Evolutionary conservation across 37 sponge, comb jelly and placozoan genomes (phyloP).

Genomic region (Chondrosia reniformis): DNA sequence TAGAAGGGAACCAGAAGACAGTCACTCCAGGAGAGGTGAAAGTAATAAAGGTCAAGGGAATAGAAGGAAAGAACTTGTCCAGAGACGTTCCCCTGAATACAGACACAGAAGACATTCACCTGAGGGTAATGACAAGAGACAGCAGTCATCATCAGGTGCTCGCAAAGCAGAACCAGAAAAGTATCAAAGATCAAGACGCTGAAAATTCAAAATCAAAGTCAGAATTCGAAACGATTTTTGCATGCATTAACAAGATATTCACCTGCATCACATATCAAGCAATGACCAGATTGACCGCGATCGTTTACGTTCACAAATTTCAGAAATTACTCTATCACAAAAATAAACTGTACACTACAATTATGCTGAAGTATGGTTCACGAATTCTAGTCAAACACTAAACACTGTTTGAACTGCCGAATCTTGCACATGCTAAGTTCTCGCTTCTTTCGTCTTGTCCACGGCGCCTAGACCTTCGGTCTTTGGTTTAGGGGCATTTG

Average conservation of each 20-base stretch:
- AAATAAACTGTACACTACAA: background rate
- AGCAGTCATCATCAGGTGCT: background rate
- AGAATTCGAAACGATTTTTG: too few species aligned
- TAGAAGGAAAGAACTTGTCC: background rate
- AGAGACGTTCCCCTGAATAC: background rate
- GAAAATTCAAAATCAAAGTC: background rate
- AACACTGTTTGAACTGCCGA: background rate
- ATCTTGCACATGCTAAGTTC: background rate
- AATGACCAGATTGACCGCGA: too few species aligned
- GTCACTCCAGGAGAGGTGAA: background rate
- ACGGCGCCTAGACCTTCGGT: slow-evolving; percentile 75
- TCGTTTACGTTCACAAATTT: too few species aligned
- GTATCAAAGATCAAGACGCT: background rate
- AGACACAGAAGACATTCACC: background rate
- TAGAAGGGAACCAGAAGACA: background rate
- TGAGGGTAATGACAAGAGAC: background rate
- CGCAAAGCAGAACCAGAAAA: background rate
- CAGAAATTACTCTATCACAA: too few species aligned
- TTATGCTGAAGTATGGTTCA: background rate
- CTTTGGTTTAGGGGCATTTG: slow-evolving; percentile 76
- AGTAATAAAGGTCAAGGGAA: background rate
- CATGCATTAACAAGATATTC: too few species aligned
- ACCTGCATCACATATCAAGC: too few species aligned
- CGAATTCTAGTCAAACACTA: background rate
- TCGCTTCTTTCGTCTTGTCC: slow-evolving; percentile 68